A percentile compares a stretch with the other conserved stretches of the same genome.
Conservation (phyloP, 2,888 invertebrate species). For the Antheraea yamamai region DNA sequence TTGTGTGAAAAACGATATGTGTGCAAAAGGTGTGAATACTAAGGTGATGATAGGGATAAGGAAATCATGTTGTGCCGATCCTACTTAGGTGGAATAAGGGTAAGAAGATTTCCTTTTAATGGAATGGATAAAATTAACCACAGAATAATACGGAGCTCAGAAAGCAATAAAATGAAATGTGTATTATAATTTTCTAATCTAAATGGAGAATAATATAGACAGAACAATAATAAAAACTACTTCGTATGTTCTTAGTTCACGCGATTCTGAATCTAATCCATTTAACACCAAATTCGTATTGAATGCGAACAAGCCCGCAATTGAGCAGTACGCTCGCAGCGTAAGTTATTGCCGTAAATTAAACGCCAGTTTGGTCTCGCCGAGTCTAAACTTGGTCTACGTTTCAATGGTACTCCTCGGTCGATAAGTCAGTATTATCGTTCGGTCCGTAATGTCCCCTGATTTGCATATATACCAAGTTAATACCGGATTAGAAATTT, state of each 20-base stretch:
- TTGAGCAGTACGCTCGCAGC: slow-evolving; percentile 18
- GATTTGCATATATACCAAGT: slow-evolving; percentile 22
- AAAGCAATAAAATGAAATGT: neutral
- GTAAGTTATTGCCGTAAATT: slow-evolving; percentile 24
- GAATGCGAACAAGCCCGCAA: slow-evolving; percentile 21
- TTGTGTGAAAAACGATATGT: too few relatives aligned
- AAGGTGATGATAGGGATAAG: too few relatives aligned
- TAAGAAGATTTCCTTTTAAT: too few relatives aligned
- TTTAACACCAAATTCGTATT: slow-evolving; percentile 22
- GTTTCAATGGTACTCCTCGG: slow-evolving; percentile 21
- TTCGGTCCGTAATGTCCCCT: slow-evolving; percentile 16
- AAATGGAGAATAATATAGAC: neutral
- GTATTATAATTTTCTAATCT: neutral
- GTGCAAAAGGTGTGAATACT: too few relatives aligned
- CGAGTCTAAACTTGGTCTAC: slow-evolving; percentile 21
- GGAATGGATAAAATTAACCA: neutral
- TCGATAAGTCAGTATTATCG: slow-evolving; percentile 22
- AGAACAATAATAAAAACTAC: neutral
- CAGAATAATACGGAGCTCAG: neutral
- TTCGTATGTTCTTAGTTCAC: neutral
- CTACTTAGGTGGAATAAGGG: too few relatives aligned
- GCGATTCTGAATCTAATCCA: slow-evolving; percentile 18
- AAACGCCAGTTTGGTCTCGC: slow-evolving; percentile 21
- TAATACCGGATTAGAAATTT: slow-evolving; percentile 21
- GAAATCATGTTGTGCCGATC: too few relatives aligned